phyloP scores from a whole-genome alignment of 2,113 vertebrate species.

The Phodopus roborovskii region DNA sequence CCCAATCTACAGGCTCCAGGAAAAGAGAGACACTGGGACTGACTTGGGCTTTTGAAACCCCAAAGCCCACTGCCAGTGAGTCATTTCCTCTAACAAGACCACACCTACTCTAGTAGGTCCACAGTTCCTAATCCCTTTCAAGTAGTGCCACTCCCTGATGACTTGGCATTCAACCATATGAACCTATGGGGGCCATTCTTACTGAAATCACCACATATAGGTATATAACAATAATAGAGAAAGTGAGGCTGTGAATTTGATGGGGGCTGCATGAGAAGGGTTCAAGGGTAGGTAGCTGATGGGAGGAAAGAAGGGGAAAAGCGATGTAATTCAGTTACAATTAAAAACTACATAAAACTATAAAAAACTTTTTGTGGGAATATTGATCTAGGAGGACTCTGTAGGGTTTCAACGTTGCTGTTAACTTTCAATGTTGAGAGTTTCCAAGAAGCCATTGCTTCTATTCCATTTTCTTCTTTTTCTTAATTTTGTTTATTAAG shows the following conservation, averaged over 20 bases:
- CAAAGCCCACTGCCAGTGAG: background rate
- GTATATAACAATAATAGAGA: background rate
- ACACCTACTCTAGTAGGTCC: background rate
- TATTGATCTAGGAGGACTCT: background rate
- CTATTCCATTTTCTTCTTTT: background rate
- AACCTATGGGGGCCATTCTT: background rate
- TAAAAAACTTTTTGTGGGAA: background rate
- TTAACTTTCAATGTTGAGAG: background rate
- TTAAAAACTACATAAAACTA: background rate
- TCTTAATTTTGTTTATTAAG: background rate
- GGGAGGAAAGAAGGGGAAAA: background rate
- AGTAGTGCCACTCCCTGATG: background rate
- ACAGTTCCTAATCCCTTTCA: background rate
- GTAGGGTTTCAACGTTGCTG: background rate
- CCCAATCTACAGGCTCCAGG: background rate
- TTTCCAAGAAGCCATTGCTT: background rate
- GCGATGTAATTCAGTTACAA: background rate
- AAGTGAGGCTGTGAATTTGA: background rate
- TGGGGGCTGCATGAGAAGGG: background rate
- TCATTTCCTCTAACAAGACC: background rate
- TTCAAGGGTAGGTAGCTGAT: background rate
- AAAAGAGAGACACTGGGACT: background rate
- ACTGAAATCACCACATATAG: background rate
- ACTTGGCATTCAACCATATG: background rate
- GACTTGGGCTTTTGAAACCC: background rate